phyloP scores from a whole-genome alignment of 2,797 vertebrate species.

The Pachyuromys duprasi region DNA sequence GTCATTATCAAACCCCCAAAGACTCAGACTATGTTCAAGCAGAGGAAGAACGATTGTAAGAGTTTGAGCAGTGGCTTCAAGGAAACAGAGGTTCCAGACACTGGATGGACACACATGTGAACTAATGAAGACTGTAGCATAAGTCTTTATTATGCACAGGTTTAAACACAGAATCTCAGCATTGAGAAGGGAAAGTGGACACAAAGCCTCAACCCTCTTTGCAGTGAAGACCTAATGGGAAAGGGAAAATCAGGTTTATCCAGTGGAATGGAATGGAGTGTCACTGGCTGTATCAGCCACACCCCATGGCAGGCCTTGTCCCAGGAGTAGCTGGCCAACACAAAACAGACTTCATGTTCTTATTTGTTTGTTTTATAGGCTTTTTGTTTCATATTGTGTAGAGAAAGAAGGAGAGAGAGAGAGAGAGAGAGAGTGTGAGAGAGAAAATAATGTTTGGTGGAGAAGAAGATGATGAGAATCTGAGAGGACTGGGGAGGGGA shows the following conservation, averaged over 20 bases:
- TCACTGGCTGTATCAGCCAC: too few species aligned
- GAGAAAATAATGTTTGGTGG: neutral
- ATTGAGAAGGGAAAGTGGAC: neutral
- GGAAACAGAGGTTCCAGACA: neutral
- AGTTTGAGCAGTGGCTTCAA: neutral
- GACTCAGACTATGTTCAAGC: neutral
- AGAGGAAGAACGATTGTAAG: neutral
- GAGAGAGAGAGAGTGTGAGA: neutral
- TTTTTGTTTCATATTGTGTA: neutral
- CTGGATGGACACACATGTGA: too few species aligned
- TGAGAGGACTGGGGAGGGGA: too few species aligned
- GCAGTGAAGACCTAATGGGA: neutral
- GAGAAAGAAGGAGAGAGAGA: neutral
- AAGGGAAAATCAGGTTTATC: neutral
- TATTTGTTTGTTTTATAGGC: neutral
- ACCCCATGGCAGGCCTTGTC: neutral
- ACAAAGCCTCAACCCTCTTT: neutral
- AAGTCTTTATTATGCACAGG: too few species aligned
- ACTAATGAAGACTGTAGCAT: neutral
- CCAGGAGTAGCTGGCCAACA: neutral
- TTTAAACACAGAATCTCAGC: neutral
- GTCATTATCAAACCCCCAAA: neutral
- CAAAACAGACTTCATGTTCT: neutral
- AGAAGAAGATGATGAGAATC: neutral
- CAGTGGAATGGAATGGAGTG: neutral